Conservation (phyloP, 2,113 vertebrate species). For the Alosa alosa region DNA sequence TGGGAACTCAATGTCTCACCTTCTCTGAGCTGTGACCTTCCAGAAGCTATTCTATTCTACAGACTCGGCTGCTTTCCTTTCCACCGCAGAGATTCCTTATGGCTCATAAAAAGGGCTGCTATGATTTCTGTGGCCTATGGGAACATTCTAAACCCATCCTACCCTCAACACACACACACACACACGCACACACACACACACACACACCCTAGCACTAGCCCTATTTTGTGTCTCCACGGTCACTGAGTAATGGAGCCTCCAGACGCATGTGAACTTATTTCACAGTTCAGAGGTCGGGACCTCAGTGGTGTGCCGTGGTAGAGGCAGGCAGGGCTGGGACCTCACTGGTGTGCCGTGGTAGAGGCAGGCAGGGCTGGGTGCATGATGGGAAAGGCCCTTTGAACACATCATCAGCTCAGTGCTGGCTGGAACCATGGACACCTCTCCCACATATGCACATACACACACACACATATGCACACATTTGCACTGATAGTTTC, state of each 20-base stretch:
- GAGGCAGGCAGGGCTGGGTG: not conserved
- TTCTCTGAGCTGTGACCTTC: not conserved
- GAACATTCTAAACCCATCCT: not conserved
- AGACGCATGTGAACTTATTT: slow-evolving; percentile 24
- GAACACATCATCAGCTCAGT: not conserved
- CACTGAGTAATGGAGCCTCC: not conserved
- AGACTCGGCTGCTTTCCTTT: not conserved
- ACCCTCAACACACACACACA: not conserved
- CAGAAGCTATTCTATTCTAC: not conserved
- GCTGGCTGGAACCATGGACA: not conserved
- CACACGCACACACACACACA: not conserved
- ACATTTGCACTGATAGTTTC: not conserved
- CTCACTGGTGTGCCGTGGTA: not conserved
- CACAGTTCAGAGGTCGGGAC: slow-evolving; percentile 8
- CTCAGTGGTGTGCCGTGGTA: not conserved
- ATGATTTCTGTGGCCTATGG: not conserved
- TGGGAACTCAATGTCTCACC: not conserved
- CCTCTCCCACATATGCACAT: not conserved
- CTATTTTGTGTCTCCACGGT: not conserved
- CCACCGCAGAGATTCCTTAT: not conserved
- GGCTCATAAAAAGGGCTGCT: not conserved
- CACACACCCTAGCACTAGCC: not conserved
- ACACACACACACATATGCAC: not conserved
- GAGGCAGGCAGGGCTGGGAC: not conserved
- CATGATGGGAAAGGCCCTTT: not conserved